Evolutionary conservation across 2,888 invertebrate species (phyloP).

Genomic region (Amorpha juglandis): DNA sequence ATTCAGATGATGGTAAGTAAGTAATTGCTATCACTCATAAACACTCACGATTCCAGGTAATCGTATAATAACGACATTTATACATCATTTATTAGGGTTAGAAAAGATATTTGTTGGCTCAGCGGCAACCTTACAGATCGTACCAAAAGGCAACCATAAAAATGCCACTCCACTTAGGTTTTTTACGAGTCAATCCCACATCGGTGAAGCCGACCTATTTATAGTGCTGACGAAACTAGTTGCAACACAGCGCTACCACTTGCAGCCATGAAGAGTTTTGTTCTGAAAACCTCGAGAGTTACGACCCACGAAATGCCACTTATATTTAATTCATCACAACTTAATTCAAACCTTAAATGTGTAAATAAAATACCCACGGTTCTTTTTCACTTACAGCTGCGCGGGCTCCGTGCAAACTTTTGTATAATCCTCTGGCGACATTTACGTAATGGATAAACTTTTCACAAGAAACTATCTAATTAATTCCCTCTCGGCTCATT

Average conservation of each 20-base stretch:
- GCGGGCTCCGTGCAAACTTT: neutral
- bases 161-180: no score
- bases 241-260: neutral
- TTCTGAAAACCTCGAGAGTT: neutral
- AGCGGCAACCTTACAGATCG: no score
- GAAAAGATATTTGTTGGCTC: no score
- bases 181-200: no score
- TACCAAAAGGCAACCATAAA: no score
- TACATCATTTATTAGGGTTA: no score
- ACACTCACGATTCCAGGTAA: no score
- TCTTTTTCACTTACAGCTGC: neutral
- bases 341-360: constrained; percentile 2
- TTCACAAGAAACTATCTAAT: constrained; percentile 53
- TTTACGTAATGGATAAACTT: constrained; percentile 58
- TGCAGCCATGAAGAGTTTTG: neutral
- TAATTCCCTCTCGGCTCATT: constrained; percentile 48
- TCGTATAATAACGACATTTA: no score
- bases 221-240: neutral
- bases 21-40: no score
- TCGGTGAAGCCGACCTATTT: no score
- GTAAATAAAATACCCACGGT: constrained; percentile 4
- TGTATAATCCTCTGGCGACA: constrained; percentile 11
- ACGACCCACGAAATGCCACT: neutral
- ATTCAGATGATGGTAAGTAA: no score
- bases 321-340: neutral